A percentile compares a stretch with the other conserved stretches of the same genome.
Conservation (phyloP, 1,140 invertebrate genomes). For the Drosophila bipectinata region DNA sequence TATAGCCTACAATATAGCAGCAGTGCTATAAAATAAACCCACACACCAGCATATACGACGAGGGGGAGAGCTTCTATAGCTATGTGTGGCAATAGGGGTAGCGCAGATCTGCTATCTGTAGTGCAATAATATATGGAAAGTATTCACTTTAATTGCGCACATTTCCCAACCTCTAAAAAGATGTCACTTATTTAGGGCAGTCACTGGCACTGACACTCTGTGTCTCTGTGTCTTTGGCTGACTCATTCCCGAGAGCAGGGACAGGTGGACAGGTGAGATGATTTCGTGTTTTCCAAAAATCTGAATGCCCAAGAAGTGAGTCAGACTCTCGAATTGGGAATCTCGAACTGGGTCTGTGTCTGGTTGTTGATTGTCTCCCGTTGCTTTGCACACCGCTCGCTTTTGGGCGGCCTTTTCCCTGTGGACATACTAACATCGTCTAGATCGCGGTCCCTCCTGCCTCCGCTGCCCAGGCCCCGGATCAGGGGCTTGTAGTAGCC, state of each 20-base stretch:
- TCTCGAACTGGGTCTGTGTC: conserved; percentile 34
- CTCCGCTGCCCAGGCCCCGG: conserved; percentile 63
- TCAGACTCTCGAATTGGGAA: conserved; percentile 22
- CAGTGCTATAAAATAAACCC: conserved; percentile 60
- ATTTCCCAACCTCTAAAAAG: conserved; percentile 18
- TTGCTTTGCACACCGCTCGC: conserved; percentile 49
- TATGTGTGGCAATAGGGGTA: conserved; percentile 19
- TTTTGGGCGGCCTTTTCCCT: conserved; percentile 2
- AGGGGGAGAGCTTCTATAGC: conserved; percentile 32
- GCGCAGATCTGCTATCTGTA: not conserved
- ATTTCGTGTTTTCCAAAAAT: conserved; percentile 33
- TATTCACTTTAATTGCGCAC: conserved; percentile 33
- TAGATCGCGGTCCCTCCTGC: conserved; percentile 46
- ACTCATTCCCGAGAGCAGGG: conserved; percentile 27
- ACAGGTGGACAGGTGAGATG: conserved; percentile 57
- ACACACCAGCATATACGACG: not conserved
- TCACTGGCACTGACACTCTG: conserved; percentile 18
- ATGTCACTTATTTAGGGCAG: conserved; percentile 67
- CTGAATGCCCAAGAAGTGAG: conserved; percentile 30
- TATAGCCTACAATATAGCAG: conserved; percentile 40
- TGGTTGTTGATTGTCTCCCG: conserved; percentile 5
- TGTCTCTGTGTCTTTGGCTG: conserved; percentile 15
- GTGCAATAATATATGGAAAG: conserved; percentile 20
- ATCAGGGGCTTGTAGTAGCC: conserved; percentile 83
- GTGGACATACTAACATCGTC: conserved; percentile 78